Evolutionary conservation across 2,797 vertebrate species (phyloP), one percentile per base, ranked within the genome.

Genomic region (Poeciliopsis gracilis): DNA sequence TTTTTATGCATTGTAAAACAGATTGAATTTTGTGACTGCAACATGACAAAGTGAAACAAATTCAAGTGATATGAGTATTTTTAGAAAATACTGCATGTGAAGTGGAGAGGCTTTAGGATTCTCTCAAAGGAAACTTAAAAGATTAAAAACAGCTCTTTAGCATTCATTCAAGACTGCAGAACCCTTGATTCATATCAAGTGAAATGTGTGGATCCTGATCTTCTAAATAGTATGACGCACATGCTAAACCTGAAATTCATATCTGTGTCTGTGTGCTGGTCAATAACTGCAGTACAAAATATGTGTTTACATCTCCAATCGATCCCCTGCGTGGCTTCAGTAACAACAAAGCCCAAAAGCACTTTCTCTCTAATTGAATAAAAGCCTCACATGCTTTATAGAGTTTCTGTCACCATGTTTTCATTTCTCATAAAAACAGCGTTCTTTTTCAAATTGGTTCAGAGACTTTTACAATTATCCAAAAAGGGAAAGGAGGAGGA

Each of bases 301-400:
- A 87, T 87, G 90, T 88, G 89, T 89, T 89, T 91, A 81, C 83
- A 81, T 88, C 83, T 86, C 18, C 82, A 61, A 78, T 88, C 86
- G 73, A 71, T 91, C 86, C 86, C 82, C 73, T 43, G 77, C 45
- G 88, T 80, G 84, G 85, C 83, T 92, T 86, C 88, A 83, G 78
- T 86, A 90, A 87, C 92, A 93, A 92, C 90, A 93, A 90, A 87
- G 88, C 81, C 86, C 85, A 86, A 72, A 84, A 86, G 91, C 84
- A 49, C 91, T 94, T 88, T 89, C 78, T 77, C 82, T 90, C 91
- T 94, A 95, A 95, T 95, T 93, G 93, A 94, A 93, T 95, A 95
- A 96, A 95, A 96, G 95, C 95, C 89, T 92, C 86, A 87, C 88
- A 86, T 88, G 82, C 92, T 95, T 95, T 94, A 96, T 95, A 89